Conservation (phyloP, 92 coral and sea anemone genomes). For the Porites divaricata region DNA sequence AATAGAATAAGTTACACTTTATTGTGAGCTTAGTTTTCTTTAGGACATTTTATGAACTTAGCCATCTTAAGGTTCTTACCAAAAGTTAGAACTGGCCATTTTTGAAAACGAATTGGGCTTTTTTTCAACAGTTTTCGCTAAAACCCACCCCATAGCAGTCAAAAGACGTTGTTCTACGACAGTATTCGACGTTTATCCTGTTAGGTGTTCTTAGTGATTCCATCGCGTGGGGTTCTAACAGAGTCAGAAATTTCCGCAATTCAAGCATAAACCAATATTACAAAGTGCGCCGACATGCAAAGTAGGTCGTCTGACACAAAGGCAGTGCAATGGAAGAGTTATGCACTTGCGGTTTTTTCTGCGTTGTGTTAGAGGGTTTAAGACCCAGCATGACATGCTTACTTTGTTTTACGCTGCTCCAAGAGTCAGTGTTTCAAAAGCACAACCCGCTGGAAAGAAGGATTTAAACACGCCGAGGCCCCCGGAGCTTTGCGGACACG, state of each 20-base stretch:
- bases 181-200: too few species aligned
- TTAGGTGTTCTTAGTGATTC: not conserved
- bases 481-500: slow-evolving; percentile 17
- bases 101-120: not conserved
- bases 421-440: not conserved
- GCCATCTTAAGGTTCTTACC: too few species aligned
- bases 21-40: not conserved
- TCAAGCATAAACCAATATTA: slow-evolving; percentile 42
- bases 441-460: slow-evolving; percentile 1
- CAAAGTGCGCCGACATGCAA: slow-evolving; percentile 61
- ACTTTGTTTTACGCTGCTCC: slow-evolving; percentile 10
- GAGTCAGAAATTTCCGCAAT: slow-evolving; percentile 25
- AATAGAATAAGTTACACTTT: not conserved
- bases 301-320: slow-evolving; percentile 23
- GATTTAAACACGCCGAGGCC: not conserved
- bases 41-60: too few species aligned
- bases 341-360: slow-evolving; percentile 8
- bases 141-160: not conserved
- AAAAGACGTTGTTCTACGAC: too few species aligned
- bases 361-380: slow-evolving; percentile 16
- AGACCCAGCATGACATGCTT: slow-evolving; percentile 22
- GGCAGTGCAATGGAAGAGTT: slow-evolving; percentile 5
- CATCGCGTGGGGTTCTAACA: slow-evolving; percentile 48
- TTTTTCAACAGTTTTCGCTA: not conserved
- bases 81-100: too few species aligned